Evolutionary conservation across 2,888 invertebrate genomes (phyloP).

Genomic region (Ennomos fuscantarius): DNA sequence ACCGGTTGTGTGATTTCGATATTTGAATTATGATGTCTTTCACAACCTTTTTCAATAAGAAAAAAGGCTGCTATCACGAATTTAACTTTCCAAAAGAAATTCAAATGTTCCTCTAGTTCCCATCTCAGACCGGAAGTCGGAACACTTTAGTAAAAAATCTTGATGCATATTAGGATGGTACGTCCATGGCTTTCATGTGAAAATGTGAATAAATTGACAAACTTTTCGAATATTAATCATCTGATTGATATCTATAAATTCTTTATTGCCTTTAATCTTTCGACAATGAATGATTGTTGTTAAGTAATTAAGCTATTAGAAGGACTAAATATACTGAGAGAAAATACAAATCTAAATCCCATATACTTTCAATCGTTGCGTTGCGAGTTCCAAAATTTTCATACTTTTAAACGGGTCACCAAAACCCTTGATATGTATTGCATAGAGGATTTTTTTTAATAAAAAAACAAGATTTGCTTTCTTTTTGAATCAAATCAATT

Average conservation of each 20-base stretch:
- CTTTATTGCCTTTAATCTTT: constrained; percentile 11
- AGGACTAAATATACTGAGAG: constrained; percentile 14
- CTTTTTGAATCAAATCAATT: constrained; percentile 56
- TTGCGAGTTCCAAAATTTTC: constrained; percentile 32
- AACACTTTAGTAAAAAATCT: constrained; percentile 17
- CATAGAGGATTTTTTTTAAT: constrained; percentile 39
- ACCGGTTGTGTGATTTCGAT: constrained; percentile 41
- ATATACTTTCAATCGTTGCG: constrained; percentile 34
- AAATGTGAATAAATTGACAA: constrained; percentile 10
- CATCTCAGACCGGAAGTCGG: constrained; percentile 14
- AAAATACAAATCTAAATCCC: constrained; percentile 26
- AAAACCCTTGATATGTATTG: constrained; percentile 39
- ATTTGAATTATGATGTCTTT: constrained; percentile 29
- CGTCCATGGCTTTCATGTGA: not conserved
- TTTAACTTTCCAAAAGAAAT: constrained; percentile 12
- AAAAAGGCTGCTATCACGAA: constrained; percentile 2
- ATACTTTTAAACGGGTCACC: constrained; percentile 39
- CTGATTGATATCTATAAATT: constrained; percentile 17
- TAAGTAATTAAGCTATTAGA: constrained; percentile 30
- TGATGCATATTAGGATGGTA: no score
- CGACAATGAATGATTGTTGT: constrained; percentile 20
- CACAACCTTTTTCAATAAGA: constrained; percentile 5
- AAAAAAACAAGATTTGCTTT: constrained; percentile 41
- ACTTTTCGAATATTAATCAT: constrained; percentile 13
- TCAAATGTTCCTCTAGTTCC: constrained; percentile 12